Evolutionary conservation across 2,888 invertebrate species (phyloP), one percentile per base, ranked within the genome.

Genomic region (Zhuqinia jingwanae): DNA sequence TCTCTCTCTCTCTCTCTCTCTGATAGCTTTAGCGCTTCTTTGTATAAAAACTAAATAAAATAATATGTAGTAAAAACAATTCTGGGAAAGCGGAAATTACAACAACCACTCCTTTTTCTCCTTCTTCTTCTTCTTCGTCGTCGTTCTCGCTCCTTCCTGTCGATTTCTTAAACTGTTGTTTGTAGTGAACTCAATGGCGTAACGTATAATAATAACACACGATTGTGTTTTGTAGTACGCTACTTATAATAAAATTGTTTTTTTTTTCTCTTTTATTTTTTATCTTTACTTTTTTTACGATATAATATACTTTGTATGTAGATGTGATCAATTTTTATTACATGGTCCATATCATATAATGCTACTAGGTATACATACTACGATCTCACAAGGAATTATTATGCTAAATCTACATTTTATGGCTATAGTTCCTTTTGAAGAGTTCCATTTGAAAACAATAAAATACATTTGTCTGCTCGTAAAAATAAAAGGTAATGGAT

Each of bases 401-500:
- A 50, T 75, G 50, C 75, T 30, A 30, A 75, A 75, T 75, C 75
- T 75, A 1, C 75, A 20, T 75, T 75, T 75, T 75, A 75, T 53
- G 75, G 75, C 53, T 75, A 75, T 75, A 75, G 53, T 75, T 75
- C 70, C 53, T 75, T 75, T 70, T 80, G 20, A 80, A 63, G 50
- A 53, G 68, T 63, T 53, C 80, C 68, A 53, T 63, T 63, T 63
- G 11, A 80, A 79, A 80, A 80, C 80, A 68, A 80, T 80, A 80
- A 80, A 80, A 80, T 80, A 80, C 80, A 80, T 80, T 80, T 79
- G 36, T 79, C 75, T 73, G 53, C 42, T 53, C 80, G 68, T 65
- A 68, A 80, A 80, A 80, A 80, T 80, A 80, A 80, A 80, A 65
- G 25, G 63, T 63, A 80, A 80, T 80, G 80, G 68, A 53, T 80